Base-by-base conservation (phyloP, 2,888 invertebrate species). In the Cephonodes hylas region DNA sequence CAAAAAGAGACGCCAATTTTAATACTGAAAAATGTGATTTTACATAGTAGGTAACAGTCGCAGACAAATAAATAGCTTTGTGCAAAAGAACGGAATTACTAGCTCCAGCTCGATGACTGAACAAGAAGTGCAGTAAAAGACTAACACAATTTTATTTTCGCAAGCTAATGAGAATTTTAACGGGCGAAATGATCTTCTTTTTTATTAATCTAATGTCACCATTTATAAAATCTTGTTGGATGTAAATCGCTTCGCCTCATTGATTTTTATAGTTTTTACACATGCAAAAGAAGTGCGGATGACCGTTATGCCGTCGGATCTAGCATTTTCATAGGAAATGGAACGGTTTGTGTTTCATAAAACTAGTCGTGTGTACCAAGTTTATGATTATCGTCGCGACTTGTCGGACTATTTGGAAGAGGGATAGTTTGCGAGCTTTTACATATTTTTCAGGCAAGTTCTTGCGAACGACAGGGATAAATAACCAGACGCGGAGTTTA, bases 331-430 rank as follows among this genome's bases (percentile, higher is more conserved):
- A 75, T 69, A 66, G 66, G 61, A 64, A 72, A 72, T 72, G 71
- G 66, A 66, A 75, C 76, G 68, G 66, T 72, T 72, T 74, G 71
- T 70, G 69, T 64, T 75, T 75, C 77, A 79, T 83, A 82, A 82
- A 84, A 81, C 76, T 75, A 76, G 74, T 82, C 76, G 76, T 72
- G 79, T 79, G 74, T 81, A 67, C 67, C 74, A 74, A 78, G 76
- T 84, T 84, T 81, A 84, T 75, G 81, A 77, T 74, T 77, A 77
- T 79, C 73, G 76, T 67, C 63, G 67, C 65, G 68, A 74, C 72
- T 79, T 71, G 71, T 65, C 67, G 69, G 59, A 64, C 66, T 71
- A 74, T 77, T 77, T 78, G 67, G 71, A 72, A 73, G 78, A 79
- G 66, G 66, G 67, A 81, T 77, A 68, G 69, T 70, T 68, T 10